Evolutionary conservation across 2,888 invertebrate genomes (phyloP).

Genomic region (Trichopria drosophilae): DNA sequence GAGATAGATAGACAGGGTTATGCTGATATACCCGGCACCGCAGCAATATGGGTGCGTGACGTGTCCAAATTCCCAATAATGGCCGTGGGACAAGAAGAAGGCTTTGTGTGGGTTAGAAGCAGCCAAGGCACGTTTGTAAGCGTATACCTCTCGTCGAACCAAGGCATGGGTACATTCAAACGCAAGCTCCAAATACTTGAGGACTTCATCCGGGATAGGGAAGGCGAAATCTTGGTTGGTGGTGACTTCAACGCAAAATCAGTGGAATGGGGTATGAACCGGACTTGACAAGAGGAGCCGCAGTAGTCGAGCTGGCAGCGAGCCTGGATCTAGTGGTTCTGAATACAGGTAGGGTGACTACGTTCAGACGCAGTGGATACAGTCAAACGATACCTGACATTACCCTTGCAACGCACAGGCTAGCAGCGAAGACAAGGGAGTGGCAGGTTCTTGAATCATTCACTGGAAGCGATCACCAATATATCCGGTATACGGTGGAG

Average conservation of each 20-base stretch:
- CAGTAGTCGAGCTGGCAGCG: constrained; percentile 6
- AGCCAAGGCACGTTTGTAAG: neutral
- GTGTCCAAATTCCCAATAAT: neutral
- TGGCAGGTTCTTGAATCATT: constrained; percentile 26
- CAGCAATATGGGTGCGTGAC: no score
- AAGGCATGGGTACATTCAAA: neutral
- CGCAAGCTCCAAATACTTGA: no score
- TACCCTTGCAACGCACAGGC: neutral
- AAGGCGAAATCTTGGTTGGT: neutral
- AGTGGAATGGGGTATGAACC: constrained; percentile 1
- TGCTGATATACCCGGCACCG: no score
- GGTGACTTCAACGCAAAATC: constrained; percentile 16
- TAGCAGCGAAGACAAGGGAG: neutral
- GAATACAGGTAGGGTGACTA: neutral
- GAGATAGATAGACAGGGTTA: no score
- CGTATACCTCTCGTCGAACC: no score
- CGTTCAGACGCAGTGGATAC: neutral
- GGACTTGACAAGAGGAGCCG: constrained; percentile 5
- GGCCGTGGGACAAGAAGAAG: no score
- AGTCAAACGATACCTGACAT: neutral
- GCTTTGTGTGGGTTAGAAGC: constrained; percentile 10
- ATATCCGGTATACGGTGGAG: constrained; percentile 13
- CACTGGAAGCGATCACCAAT: constrained; percentile 31
- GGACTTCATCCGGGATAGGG: neutral
- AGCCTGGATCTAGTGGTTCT: constrained; percentile 9